phyloP scores from a whole-genome alignment of 2,888 invertebrate species.

The Caenorhabditis auriculariae region DNA sequence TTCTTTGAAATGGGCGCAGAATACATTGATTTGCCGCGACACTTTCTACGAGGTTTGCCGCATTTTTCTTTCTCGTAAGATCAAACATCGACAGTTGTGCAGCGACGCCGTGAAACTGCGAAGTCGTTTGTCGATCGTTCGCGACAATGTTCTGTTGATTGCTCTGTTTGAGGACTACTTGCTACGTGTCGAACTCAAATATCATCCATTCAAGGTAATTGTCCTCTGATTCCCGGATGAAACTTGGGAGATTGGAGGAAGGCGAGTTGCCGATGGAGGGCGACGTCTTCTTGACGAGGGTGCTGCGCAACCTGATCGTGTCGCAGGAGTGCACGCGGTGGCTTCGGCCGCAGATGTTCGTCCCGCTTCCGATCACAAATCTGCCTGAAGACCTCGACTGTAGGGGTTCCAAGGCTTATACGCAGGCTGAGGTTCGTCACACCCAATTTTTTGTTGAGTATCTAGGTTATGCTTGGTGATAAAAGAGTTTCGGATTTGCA shows the following conservation, averaged over 20 bases:
- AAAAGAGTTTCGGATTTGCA: neutral
- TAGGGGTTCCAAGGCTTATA: conserved; percentile 46
- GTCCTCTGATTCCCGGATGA: too few species aligned
- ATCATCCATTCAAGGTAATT: conserved; percentile 43
- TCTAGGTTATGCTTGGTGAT: neutral
- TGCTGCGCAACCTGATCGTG: conserved; percentile 44
- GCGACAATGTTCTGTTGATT: conserved; percentile 52
- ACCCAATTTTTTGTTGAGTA: neutral
- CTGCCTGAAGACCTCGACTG: conserved; percentile 47
- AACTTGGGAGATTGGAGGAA: conserved; percentile 21
- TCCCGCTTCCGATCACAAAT: conserved; percentile 44
- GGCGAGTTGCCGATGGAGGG: conserved; percentile 35
- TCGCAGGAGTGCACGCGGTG: conserved; percentile 38
- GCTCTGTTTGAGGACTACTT: conserved; percentile 49
- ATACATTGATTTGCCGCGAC: conserved; percentile 54
- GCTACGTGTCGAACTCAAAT: conserved; percentile 48
- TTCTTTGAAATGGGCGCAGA: conserved; percentile 58
- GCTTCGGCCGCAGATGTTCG: conserved; percentile 40
- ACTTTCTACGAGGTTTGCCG: conserved; percentile 43
- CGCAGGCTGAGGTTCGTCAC: conserved; percentile 35
- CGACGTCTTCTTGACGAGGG: conserved; percentile 38
- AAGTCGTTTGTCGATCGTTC: conserved; percentile 36
- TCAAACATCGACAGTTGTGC: conserved; percentile 33
- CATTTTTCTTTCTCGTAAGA: neutral
- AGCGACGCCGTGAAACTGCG: conserved; percentile 42